phyloP scores from a whole-genome alignment of 2,888 invertebrate genomes.

The Alloplasta piceator region DNA sequence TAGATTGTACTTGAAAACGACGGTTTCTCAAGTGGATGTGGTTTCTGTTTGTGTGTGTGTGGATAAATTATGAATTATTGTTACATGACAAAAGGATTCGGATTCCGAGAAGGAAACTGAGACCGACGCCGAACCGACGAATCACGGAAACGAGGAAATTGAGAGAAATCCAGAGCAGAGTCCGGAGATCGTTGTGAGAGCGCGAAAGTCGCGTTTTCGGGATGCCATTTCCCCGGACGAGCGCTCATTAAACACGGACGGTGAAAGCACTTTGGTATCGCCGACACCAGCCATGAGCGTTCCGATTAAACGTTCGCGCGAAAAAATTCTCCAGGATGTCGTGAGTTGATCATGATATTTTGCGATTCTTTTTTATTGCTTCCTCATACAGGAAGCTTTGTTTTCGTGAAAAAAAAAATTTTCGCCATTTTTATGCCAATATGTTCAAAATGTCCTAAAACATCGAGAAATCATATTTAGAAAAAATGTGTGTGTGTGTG shows the following conservation, averaged over 20 bases:
- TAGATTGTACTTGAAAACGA: no score
- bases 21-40: no score
- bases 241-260: conserved; percentile 72
- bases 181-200: conserved; percentile 78
- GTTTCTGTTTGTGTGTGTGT: neutral
- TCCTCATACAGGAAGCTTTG: no score
- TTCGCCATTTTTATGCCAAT: no score
- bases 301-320: conserved; percentile 84
- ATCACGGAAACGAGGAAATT: conserved; percentile 72
- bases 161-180: conserved; percentile 76
- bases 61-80: neutral
- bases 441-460: no score
- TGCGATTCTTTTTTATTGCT: neutral
- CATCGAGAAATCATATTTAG: no score
- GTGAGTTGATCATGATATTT: conserved; percentile 83
- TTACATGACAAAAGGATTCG: conserved; percentile 78
- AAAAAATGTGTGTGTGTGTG: no score
- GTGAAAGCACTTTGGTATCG: conserved; percentile 70
- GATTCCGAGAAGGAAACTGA: conserved; percentile 83
- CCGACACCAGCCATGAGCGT: conserved; percentile 71
- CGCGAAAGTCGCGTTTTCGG: conserved; percentile 81
- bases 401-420: no score
- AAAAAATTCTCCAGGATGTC: conserved; percentile 89
- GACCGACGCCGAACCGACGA: conserved; percentile 73
- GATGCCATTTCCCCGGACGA: conserved; percentile 81